Evolutionary conservation across 2,888 invertebrate genomes (phyloP), one percentile per base, ranked within the genome.

Genomic region (Tetranychus piercei): DNA sequence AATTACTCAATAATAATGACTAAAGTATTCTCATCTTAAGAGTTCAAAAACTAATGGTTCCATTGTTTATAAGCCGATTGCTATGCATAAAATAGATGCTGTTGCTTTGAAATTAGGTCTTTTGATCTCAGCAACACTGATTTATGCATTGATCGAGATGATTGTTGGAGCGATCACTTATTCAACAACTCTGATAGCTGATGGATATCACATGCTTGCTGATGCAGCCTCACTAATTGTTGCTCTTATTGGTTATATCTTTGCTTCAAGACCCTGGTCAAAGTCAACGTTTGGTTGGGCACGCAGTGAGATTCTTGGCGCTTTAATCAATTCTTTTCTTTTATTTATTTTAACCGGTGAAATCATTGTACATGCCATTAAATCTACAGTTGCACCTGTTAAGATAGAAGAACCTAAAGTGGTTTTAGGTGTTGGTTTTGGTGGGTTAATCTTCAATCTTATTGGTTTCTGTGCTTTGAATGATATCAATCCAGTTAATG

Each of bases 261-360:
- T 45, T 15, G 45, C 93, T 78, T 93, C 94, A 81, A 93, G 93
- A 85, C 93, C 92, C 85, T 94, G 93, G 93, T 92, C 92, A 74
- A 95, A 95, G 84, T 99, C 97, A 83, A 97, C 97, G 15, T 99
- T 96, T 83, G 99, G 99, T 18, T 99, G 97, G 97, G 96, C 95
- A 1, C 87, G 99, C 77, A 97, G 97, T 0, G 99, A 99, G 84
- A 95, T 99, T 0, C 84, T 99, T 67, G 99, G 99, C 20, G 97
- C 99, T 22, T 85, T 97, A 76, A 78, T 79, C 69, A 99, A 99
- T 84, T 93, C 97, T 1, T 97, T 99, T 76, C 99, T 99, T 84
- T 88, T 99, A 72, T 90, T 97, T 44, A 96, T 99, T 1, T 85
- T 99, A 75, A 99, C 97, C 85, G 96, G 97, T 85, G 95, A 94